Percentiles rank a stretch among this genome's conserved stretches.
Evolutionary conservation across 2,888 invertebrate species (phyloP).

Genomic region (Ophraella communa): DNA sequence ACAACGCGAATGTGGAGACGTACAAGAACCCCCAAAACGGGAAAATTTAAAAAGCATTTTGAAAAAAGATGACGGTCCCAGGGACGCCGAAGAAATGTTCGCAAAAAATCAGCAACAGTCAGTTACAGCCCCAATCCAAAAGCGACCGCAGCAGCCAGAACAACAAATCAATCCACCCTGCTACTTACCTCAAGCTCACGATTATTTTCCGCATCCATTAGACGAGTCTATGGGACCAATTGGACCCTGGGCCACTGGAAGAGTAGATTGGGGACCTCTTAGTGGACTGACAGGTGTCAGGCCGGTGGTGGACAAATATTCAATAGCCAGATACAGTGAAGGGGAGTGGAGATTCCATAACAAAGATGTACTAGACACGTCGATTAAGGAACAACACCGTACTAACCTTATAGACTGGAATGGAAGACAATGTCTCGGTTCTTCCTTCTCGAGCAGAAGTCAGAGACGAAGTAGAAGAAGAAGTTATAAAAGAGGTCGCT

Average conservation of each 20-base stretch:
- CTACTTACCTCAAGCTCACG: constrained; percentile 65
- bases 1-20: not conserved
- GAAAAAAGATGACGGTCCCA: constrained; percentile 8
- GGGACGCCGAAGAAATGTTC: not conserved
- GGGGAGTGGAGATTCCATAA: constrained; percentile 71
- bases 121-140: constrained; percentile 25
- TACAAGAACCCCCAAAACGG: too few relatives aligned
- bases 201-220: constrained; percentile 52
- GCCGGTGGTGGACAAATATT: constrained; percentile 77
- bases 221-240: constrained; percentile 62
- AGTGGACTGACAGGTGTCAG: constrained; percentile 71
- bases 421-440: constrained; percentile 70
- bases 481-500: constrained; percentile 76
- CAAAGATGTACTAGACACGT: constrained; percentile 53
- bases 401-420: constrained; percentile 64
- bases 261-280: constrained; percentile 76
- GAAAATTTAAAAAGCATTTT: constrained; percentile 14
- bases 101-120: constrained; percentile 1
- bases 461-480: constrained; percentile 78
- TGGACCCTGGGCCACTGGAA: constrained; percentile 75
- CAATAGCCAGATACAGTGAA: constrained; percentile 74
- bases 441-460: too few relatives aligned
- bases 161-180: constrained; percentile 47
- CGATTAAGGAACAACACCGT: constrained; percentile 51
- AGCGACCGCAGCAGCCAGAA: constrained; percentile 21